A percentile compares a stretch with the other conserved stretches of the same genome.
Evolutionary conservation across 92 coral and sea anemone genomes (phyloP).

Genomic region (Scolanthus callimorphus): DNA sequence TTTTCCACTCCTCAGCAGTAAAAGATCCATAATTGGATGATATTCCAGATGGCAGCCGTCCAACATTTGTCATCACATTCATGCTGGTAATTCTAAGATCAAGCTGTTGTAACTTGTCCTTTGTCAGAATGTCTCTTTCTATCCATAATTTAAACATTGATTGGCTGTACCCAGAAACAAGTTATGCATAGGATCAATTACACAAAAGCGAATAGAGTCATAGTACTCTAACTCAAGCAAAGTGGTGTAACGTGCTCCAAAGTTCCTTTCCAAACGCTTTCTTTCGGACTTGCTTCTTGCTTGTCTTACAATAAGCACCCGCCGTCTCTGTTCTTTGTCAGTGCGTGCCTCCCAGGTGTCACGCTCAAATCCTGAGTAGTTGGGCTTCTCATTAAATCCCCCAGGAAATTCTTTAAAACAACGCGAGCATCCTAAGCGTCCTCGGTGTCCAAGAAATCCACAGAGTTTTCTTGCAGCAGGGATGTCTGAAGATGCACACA

Average conservation of each 20-base stretch:
- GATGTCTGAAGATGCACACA: too few species aligned
- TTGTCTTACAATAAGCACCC: too few species aligned
- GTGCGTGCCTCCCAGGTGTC: too few species aligned
- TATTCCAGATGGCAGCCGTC: constrained; percentile 61
- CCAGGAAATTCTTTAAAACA: too few species aligned
- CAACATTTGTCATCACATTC: constrained; percentile 57
- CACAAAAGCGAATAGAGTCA: constrained; percentile 51
- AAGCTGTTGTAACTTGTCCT: constrained; percentile 29
- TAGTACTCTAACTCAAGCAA: constrained; percentile 67
- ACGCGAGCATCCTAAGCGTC: too few species aligned
- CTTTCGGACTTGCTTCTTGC: too few species aligned
- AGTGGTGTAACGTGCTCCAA: constrained; percentile 70
- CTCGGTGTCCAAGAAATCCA: too few species aligned
- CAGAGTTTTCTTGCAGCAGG: too few species aligned
- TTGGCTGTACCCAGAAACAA: constrained; percentile 63
- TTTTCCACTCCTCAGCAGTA: constrained; percentile 74
- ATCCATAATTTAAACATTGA: constrained; percentile 59
- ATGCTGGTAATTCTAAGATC: constrained; percentile 35
- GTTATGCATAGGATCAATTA: constrained; percentile 78
- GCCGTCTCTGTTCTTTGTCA: too few species aligned
- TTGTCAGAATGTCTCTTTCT: constrained; percentile 33
- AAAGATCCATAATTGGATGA: constrained; percentile 60
- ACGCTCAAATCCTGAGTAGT: too few species aligned
- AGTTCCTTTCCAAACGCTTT: too few species aligned
- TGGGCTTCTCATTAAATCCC: too few species aligned